phyloP scores from a whole-genome alignment of 1,140 invertebrate species.

The Neodiprion virginianus region DNA sequence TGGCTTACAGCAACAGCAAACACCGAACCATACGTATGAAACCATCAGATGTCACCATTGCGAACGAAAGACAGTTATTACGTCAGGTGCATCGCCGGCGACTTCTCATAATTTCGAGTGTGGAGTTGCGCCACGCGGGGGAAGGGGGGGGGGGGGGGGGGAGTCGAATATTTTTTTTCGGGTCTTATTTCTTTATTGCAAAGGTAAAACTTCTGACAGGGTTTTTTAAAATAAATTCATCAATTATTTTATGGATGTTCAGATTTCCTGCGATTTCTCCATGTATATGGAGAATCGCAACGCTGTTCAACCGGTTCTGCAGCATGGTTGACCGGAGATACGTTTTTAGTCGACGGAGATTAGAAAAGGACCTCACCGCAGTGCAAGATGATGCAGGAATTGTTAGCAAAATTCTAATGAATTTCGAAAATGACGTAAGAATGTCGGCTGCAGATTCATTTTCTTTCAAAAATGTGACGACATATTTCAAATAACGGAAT shows the following conservation, averaged over 20 bases:
- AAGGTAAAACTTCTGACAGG: background rate
- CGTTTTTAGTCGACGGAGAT: slow-evolving; percentile 26
- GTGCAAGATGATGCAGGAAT: slow-evolving; percentile 30
- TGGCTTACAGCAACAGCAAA: too few relatives aligned
- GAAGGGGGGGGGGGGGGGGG: background rate
- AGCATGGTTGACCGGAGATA: slow-evolving; percentile 31
- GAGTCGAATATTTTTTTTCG: background rate
- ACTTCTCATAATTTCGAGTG: slow-evolving; percentile 1
- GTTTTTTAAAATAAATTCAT: background rate
- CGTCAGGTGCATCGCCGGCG: background rate
- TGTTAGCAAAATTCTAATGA: slow-evolving; percentile 24
- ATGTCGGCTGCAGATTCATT: slow-evolving; percentile 10
- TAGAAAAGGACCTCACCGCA: slow-evolving; percentile 27
- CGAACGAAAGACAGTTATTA: too few relatives aligned
- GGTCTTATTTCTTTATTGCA: background rate
- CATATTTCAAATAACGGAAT: slow-evolving; percentile 15
- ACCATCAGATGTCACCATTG: too few relatives aligned
- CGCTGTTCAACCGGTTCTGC: slow-evolving; percentile 28
- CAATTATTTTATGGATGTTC: slow-evolving; percentile 22
- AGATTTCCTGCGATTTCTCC: slow-evolving; percentile 22
- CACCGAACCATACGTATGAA: too few relatives aligned
- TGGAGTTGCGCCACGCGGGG: background rate
- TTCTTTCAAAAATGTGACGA: slow-evolving; percentile 15
- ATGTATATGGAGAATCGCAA: slow-evolving; percentile 27
- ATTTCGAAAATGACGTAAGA: slow-evolving; percentile 19